Evolutionary conservation across 2,113 vertebrate genomes (phyloP), one percentile per base, ranked within the genome.

Genomic region (Nettapus auritus): DNA sequence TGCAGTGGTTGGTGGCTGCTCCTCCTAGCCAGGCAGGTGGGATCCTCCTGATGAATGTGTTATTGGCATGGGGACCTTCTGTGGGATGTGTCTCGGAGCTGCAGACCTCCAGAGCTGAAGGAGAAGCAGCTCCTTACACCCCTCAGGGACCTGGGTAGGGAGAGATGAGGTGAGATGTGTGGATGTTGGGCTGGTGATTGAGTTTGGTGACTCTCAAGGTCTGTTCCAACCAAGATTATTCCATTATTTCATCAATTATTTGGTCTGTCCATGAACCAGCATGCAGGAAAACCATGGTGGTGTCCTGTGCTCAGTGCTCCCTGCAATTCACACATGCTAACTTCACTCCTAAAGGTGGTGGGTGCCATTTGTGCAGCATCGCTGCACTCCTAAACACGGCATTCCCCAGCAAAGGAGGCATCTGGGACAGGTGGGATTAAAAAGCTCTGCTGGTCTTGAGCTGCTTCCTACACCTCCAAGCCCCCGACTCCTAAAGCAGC

Each of bases 1-100:
- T 0, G 14, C 0, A 3, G 55, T 34, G n/a, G 55, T 26, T 7
- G n/a, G 48, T 21, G n/a, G n/a, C 69, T 21, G n/a, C 19, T 34
- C 14, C 21, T 57, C 31, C 55, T 26, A 31, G 40, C 46, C 33
- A 14, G 15, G 64, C 26, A 15, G 38, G 17, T 53, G 82, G 31
- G 62, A 8, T 48, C 21, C 10, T 46, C n/a, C 31, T 10, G 8
- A n/a, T 11, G 33, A 31, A 34, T 12, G 31, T 57, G 11, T 20
- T 46, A 23, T 11, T 31, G 22, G 8, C 21, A 46, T 4, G 6
- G 9, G 20, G 29, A 5, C 40, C 33, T 57, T 57, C 29, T 33
- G 40, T 21, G 21, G 42, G 29, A 3, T 67, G 29, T 42, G 19
- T 44, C 42, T 31, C 31, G 1, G 19, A 57, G 56, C 31, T n/a